Conservation (phyloP, 2,888 invertebrate species). For the Caenorhabditis japonica region DNA sequence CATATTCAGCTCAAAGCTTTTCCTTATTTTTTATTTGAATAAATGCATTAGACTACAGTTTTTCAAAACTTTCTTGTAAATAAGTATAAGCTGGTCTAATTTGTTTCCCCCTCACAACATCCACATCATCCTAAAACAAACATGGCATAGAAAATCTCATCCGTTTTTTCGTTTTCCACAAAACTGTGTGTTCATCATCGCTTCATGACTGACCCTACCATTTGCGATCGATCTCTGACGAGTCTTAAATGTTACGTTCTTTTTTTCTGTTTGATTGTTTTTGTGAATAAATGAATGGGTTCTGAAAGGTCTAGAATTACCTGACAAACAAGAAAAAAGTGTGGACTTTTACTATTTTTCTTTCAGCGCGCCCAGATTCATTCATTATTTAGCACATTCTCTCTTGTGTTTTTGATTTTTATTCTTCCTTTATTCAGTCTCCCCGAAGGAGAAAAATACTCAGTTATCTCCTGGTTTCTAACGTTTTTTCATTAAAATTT, state of each 20-base stretch:
- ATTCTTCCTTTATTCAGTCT: not conserved
- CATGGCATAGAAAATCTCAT: constrained; percentile 38
- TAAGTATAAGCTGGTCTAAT: constrained; percentile 43
- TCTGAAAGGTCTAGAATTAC: constrained; percentile 13
- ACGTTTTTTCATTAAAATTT: not conserved
- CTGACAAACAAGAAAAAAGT: constrained; percentile 14
- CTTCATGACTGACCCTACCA: constrained; percentile 11
- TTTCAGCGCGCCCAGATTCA: not conserved
- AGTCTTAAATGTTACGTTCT: constrained; percentile 14
- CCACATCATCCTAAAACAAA: constrained; percentile 49
- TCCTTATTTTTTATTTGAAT: too few species aligned
- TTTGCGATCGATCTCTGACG: constrained; percentile 9
- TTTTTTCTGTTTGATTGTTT: constrained; percentile 6
- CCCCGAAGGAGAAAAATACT: too few species aligned
- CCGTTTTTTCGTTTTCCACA: too few species aligned
- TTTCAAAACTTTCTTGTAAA: too few species aligned
- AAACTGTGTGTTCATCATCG: constrained; percentile 15
- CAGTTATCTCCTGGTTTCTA: not conserved
- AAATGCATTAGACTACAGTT: too few species aligned
- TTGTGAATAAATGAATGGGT: not conserved
- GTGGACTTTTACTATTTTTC: constrained; percentile 12
- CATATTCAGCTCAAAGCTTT: constrained; percentile 9
- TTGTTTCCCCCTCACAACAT: not conserved
- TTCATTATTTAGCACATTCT: constrained; percentile 24
- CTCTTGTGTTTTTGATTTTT: not conserved